A percentile compares a stretch with the other conserved stretches of the same genome.
phyloP scores from a whole-genome alignment of 2,113 vertebrate species.

The Notechis scutatus region DNA sequence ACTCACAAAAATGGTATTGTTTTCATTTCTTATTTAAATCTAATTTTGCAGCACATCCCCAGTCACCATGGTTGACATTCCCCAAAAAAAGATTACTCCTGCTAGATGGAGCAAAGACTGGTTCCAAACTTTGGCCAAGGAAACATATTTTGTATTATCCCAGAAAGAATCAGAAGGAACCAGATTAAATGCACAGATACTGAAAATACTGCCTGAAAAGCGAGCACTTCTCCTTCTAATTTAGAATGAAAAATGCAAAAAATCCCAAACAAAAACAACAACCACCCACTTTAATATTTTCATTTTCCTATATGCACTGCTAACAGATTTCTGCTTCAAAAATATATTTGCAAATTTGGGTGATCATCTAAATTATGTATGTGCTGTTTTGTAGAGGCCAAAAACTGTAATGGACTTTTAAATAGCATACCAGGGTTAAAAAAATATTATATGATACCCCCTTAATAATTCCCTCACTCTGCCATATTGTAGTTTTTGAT shows the following conservation, averaged over 20 bases:
- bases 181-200: not conserved
- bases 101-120: not conserved
- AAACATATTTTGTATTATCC: not conserved
- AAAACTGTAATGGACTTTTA: not conserved
- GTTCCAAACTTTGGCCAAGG: not conserved
- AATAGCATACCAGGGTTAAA: not conserved
- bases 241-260: not conserved
- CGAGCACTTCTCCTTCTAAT: not conserved
- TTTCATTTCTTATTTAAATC: not conserved
- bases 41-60: not conserved
- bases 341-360: not conserved
- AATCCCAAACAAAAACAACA: not conserved
- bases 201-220: not conserved
- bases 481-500: not conserved
- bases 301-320: not conserved
- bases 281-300: not conserved
- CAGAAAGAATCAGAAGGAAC: not conserved
- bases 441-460: not conserved
- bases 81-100: not conserved
- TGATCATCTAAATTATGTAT: not conserved
- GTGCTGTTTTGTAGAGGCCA: not conserved
- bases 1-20: not conserved
- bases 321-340: not conserved
- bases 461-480: not conserved
- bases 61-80: not conserved